Base-by-base conservation (phyloP, 2,113 vertebrate species). In the Xyliphius kryptos region DNA sequence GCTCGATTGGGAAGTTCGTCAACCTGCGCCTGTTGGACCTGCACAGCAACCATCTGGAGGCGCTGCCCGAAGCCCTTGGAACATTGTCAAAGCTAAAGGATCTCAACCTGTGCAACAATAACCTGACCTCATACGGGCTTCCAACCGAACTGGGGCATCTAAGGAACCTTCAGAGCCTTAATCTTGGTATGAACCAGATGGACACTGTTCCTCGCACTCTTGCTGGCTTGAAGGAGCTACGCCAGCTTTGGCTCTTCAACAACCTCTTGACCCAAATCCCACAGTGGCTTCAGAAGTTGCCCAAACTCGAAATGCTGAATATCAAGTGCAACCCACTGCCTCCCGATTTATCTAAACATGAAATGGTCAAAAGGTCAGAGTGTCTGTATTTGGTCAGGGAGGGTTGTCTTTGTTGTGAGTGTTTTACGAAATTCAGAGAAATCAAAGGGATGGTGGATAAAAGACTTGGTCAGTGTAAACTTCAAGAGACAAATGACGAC, bases 21-120 rank as follows among this genome's bases (percentile, higher is more conserved):
- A 90, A 80, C 49, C 74, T 97, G 22, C 77, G 79, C 0, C 85
- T 87, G 79, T 76, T 98, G 43, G 93, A 98, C 71, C 75, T 98
- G 66, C 94, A 98, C 63, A 95, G 91, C 73, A 98, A 97, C 76
- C 81, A 90, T 75, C 77, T 98, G 0, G 89, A 95, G 36, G 73
- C 81, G 46, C 64, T 98, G 5, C 94, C 95, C 0, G 52, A 68
- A 0, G 56, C 70, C 14, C 86, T 98, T 0, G 86, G 91, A 7
- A 79, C 79, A 1, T 85, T 98, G n/a, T 76, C 77, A 37, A 79
- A 63, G 5, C 86, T 98, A 17, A 69, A 76, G 36, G 84, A 75
- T 46, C 80, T 98, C 56, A 95, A 98, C 5, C 48, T 96, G 52
- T 89, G 87, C 57, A 95, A 97, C 84, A 98, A 98, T 78, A 91